Base-by-base conservation (phyloP, 2,797 vertebrate genomes). In the Brachymystax lenok region DNA sequence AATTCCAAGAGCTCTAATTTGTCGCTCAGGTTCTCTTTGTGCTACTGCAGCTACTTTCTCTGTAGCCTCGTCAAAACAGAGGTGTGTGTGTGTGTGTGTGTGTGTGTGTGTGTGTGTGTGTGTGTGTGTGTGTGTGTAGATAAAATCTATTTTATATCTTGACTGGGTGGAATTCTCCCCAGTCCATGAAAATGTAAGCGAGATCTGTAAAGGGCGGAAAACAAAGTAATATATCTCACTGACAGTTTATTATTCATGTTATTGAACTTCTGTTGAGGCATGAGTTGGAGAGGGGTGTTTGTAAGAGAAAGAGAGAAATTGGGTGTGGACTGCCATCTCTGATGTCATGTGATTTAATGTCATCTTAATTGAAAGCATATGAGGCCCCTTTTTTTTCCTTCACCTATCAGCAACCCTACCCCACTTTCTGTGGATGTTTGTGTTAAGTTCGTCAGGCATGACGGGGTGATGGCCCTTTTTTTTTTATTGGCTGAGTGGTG, bases 1-100 rank as follows among this genome's bases (percentile, higher is more conserved):
- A 35, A 24, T 61, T 68, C 52, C 74, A 3, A 68, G 21, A 12
- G 74, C 64, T 82, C 82, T 88, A 84, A 16, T 80, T 19, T 64
- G 80, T 71, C 0, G 63, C 73, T 59, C n/a, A 24, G n/a, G n/a
- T 24, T 61, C 13, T 76, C 74, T 21, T 0, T n/a, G 30, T 50
- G 4, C 56, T 40, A 17, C 27, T 28, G 68, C 6, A 56, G 14
- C 3, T 27, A 5, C 72, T 59, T 33, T 67, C 27, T 46, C 40
- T 46, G 24, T 17, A 27, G 46, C 17, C 74, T 30, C 30, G 28
- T 75, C 33, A 69, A 75, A 69, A 27, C 4, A 54, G 12, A 67
- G 16, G 5, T 59, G 17, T 30, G 8, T 56, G 56, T 72, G n/a
- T n/a, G n/a, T n/a, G n/a, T n/a, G n/a, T n/a, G n/a, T n/a, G n/a